Conservation (phyloP, 2,113 vertebrate species). For the Ctenomys sociabilis region DNA sequence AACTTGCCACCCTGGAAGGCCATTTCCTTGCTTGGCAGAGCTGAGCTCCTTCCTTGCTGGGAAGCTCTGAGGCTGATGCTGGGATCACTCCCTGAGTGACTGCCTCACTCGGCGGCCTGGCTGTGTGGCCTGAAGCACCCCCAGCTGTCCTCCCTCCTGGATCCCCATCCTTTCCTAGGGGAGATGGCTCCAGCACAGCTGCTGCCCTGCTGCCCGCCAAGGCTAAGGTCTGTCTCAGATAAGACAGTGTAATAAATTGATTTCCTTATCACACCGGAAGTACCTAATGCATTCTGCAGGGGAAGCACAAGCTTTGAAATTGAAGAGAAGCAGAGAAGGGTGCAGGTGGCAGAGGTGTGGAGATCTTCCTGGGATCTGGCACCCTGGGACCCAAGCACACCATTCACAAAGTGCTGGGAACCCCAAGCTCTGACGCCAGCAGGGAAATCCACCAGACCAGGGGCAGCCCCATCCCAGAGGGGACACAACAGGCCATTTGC, state of each 20-base stretch:
- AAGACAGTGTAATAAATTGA: constrained; percentile 57
- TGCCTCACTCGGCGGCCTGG: no score
- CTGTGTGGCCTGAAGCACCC: background rate
- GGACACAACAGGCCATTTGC: background rate
- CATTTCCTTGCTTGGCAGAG: background rate
- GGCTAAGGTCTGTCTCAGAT: constrained; percentile 66
- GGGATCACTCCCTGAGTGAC: background rate
- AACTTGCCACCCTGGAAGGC: background rate
- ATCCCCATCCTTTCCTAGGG: no score
- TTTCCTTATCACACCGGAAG: constrained; percentile 56
- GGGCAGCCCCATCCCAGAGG: background rate
- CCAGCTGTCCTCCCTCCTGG: background rate
- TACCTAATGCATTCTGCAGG: constrained; percentile 75
- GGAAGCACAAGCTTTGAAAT: constrained; percentile 73
- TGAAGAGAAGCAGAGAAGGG: constrained; percentile 61
- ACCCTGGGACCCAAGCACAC: constrained; percentile 66
- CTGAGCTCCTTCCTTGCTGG: background rate
- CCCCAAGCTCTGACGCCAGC: background rate
- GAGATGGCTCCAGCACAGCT: background rate
- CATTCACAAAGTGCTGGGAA: constrained; percentile 62
- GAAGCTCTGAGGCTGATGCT: background rate
- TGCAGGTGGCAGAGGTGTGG: background rate
- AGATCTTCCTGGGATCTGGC: constrained; percentile 60
- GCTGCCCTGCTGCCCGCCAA: background rate
- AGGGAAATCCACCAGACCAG: background rate